Percentiles rank a stretch among this genome's conserved stretches.
These are phyloP conservation scores for Taphrorychus bicolor DNA, from an alignment of 2,888 invertebrate species.

Conservation along the genomic window DNA sequence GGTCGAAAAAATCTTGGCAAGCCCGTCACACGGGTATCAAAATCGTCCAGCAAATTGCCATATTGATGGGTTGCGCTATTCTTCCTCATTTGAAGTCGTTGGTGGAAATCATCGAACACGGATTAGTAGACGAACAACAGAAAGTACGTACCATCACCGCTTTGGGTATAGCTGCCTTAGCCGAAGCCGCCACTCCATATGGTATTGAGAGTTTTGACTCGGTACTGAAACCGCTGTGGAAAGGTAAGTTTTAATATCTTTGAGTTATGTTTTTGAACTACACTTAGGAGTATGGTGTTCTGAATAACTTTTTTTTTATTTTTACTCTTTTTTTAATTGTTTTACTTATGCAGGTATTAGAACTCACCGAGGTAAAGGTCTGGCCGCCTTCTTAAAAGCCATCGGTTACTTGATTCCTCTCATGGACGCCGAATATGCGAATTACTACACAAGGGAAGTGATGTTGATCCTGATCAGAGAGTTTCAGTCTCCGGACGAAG, in stretches of 20 bases:
- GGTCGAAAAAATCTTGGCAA: slow-evolving; percentile 99
- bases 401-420: slow-evolving; percentile 99
- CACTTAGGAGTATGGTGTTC: no score
- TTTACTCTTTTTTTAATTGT: background rate
- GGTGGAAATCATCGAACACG: slow-evolving; percentile 99
- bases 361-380: slow-evolving; percentile 87
- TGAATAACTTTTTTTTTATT: background rate
- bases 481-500: slow-evolving; percentile 99
- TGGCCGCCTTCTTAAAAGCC: slow-evolving; percentile 99
- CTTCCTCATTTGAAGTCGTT: slow-evolving; percentile 96
- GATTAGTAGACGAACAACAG: slow-evolving; percentile 97
- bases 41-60: slow-evolving; percentile 99
- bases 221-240: slow-evolving; percentile 98
- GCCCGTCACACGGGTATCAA: slow-evolving; percentile 98
- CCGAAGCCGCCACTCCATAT: slow-evolving; percentile 99
- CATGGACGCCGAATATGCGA: slow-evolving; percentile 99
- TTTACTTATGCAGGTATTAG: slow-evolving; percentile 78
- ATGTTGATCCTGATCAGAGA: slow-evolving; percentile 98
- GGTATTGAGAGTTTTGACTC: slow-evolving; percentile 99
- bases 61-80: slow-evolving; percentile 99
- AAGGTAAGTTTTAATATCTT: slow-evolving; percentile 65
- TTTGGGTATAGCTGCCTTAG: slow-evolving; percentile 95
- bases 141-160: slow-evolving; percentile 99
- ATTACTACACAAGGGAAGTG: slow-evolving; percentile 99
- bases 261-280: no score